A percentile compares a stretch with the other conserved stretches of the same genome.
These are phyloP conservation scores for Caenorhabditis sp. DNA, from an alignment of 2,888 invertebrate genomes.

Conservation along the genomic window DNA sequence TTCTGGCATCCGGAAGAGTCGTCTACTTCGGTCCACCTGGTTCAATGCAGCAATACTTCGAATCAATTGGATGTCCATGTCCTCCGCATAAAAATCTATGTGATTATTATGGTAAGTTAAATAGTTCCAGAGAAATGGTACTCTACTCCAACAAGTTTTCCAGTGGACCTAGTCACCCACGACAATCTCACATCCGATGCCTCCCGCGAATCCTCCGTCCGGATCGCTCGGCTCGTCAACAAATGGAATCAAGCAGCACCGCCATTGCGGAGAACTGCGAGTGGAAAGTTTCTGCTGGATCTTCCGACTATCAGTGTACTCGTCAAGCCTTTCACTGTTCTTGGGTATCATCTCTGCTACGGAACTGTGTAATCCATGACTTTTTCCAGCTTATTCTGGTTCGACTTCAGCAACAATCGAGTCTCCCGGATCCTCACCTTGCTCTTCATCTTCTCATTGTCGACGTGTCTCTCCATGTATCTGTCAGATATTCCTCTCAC, in stretches of 20 bases:
- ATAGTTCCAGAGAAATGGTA: too few relatives aligned
- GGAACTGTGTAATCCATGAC: too few relatives aligned
- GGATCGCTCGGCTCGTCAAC: conserved; percentile 93
- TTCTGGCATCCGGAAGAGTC: conserved; percentile 93
- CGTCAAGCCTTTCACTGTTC: conserved; percentile 12
- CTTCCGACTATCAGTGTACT: conserved; percentile 31
- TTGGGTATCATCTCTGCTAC: conserved; percentile 22
- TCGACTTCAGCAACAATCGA: conserved; percentile 83
- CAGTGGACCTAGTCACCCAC: conserved; percentile 94
- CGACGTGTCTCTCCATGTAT: conserved; percentile 32
- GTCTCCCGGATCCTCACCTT: conserved; percentile 33
- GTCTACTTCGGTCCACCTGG: conserved; percentile 93
- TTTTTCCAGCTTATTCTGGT: conserved; percentile 52
- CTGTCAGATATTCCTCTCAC: conserved; percentile 45
- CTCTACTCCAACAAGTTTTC: conserved; percentile 74
- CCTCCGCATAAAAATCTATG: conserved; percentile 97
- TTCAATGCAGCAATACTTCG: conserved; percentile 91
- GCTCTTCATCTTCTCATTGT: conserved; percentile 34
- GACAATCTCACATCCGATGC: conserved; percentile 96
- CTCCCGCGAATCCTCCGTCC: conserved; percentile 94
- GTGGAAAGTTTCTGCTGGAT: conserved; percentile 53
- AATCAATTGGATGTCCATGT: conserved; percentile 93
- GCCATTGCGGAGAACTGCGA: conserved; percentile 23
- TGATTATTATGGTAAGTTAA: conserved; percentile 91
- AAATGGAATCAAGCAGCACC: conserved; percentile 85